Conservation (phyloP, 2,888 invertebrate genomes). For the Eubasilissa splendida region DNA sequence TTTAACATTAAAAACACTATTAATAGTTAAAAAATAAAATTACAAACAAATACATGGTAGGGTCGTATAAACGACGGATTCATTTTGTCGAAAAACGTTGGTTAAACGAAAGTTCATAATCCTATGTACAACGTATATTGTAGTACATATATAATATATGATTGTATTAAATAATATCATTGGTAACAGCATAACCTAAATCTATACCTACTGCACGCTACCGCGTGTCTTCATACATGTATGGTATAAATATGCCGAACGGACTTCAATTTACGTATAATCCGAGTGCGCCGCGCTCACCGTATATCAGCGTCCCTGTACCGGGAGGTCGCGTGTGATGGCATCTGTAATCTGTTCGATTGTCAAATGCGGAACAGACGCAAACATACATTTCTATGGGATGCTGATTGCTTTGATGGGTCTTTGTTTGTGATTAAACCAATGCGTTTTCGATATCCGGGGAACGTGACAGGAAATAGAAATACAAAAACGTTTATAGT, state of each 20-base stretch:
- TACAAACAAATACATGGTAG: not conserved
- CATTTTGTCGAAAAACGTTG: too few relatives aligned
- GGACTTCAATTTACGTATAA: not conserved
- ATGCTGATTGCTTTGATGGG: slow-evolving; percentile 38
- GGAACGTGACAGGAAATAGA: not conserved
- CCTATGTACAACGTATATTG: too few relatives aligned
- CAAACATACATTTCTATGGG: slow-evolving; percentile 37
- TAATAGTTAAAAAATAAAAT: not conserved
- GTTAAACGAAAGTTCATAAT: too few relatives aligned
- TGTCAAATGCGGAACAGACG: slow-evolving; percentile 14
- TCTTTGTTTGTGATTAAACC: slow-evolving; percentile 25
- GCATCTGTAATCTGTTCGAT: slow-evolving; percentile 33
- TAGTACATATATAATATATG: too few relatives aligned
- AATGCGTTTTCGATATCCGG: slow-evolving; percentile 23
- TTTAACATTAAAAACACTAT: too few relatives aligned
- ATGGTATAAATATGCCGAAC: not conserved
- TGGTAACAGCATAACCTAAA: too few relatives aligned
- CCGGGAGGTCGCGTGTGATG: slow-evolving; percentile 13
- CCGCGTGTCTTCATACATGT: not conserved
- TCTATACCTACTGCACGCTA: not conserved
- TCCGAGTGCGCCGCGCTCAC: not conserved
- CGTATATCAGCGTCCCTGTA: slow-evolving; percentile 16
- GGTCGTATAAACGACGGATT: too few relatives aligned
- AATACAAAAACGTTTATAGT: not conserved
- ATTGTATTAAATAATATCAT: too few relatives aligned